These are phyloP conservation scores for Chelonus insularis DNA, from an alignment of 1,140 invertebrate genomes.

Conservation along the genomic window DNA sequence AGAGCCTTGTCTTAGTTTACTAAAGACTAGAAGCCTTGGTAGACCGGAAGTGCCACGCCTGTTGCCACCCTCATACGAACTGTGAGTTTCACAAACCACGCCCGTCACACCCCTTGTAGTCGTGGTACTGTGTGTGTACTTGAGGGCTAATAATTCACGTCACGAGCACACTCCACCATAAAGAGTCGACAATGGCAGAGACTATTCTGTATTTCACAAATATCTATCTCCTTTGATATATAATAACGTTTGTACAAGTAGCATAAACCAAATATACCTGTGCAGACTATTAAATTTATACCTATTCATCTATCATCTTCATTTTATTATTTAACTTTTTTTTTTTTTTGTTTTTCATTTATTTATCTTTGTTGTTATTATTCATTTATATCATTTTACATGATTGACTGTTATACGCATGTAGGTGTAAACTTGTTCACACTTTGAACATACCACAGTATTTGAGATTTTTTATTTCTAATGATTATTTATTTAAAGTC, in stretches of 20 bases:
- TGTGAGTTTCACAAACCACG: constrained; percentile 40
- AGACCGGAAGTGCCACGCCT: constrained; percentile 39
- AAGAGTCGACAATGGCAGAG: constrained; percentile 51
- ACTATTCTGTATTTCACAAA: constrained; percentile 32
- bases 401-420: no score
- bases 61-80: constrained; percentile 37
- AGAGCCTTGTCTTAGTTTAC: not conserved
- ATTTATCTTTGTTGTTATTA: no score
- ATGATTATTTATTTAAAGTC: no score
- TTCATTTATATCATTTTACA: no score
- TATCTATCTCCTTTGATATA: constrained; percentile 30
- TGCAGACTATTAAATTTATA: no score
- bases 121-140: constrained; percentile 21
- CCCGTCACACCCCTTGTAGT: constrained; percentile 35
- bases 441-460: no score
- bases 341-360: no score
- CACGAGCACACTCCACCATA: constrained; percentile 55
- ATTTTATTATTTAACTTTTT: no score
- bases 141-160: constrained; percentile 59
- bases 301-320: no score
- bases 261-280: not conserved
- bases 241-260: constrained; percentile 4
- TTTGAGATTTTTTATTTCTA: no score
- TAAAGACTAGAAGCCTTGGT: constrained; percentile 8
- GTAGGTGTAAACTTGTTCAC: no score